Evolutionary conservation across 2,797 vertebrate genomes (phyloP), one percentile per base, ranked within the genome.

Genomic region (Uromys caudimaculatus): DNA sequence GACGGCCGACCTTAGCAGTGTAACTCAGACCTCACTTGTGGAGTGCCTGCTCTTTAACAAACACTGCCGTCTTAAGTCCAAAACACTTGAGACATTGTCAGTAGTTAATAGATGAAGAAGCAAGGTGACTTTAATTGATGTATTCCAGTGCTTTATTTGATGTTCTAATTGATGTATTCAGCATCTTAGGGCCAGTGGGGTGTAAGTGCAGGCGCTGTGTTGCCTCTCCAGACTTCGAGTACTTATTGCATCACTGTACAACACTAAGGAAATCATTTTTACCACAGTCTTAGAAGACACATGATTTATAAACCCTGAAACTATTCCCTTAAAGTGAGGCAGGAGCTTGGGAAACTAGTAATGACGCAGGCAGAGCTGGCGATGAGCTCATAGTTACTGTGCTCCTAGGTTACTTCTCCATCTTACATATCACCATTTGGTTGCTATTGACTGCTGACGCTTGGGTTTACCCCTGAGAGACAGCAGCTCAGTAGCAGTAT

Each of bases 381-480:
- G 67, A 41, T 85, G 52, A 47, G 11, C 81, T 35, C 58, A 56
- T 54, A 54, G 84, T 77, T 3, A 32, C n/a, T 4, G 10, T 50
- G 44, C 79, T 93, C 50, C 54, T 82, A 9, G 87, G 24, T 75
- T 73, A 76, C 17, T 77, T 89, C 93, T 35, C 41, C 56, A 91
- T 29, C 11, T 87, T 90, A 21, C n/a, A 0, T 95, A 32, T 6
- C 38, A 35, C 32, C 19, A 7, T 56, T 0, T 76, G 47, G 52
- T 85, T 95, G 24, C 95, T 64, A 47, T 94, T 29, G 81, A 84
- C 62, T 95, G 50, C 38, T 81, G 58, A 32, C 41, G 14, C 2
- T 91, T 93, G 58, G 47, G 50, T 90, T 95, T 94, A 85, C 12
- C 90, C 19, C 62, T 79, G 85, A 81, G 38, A 71, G 95, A 19